Conservation (phyloP, 2,113 vertebrate genomes). For the Mystacornis crossleyi region DNA sequence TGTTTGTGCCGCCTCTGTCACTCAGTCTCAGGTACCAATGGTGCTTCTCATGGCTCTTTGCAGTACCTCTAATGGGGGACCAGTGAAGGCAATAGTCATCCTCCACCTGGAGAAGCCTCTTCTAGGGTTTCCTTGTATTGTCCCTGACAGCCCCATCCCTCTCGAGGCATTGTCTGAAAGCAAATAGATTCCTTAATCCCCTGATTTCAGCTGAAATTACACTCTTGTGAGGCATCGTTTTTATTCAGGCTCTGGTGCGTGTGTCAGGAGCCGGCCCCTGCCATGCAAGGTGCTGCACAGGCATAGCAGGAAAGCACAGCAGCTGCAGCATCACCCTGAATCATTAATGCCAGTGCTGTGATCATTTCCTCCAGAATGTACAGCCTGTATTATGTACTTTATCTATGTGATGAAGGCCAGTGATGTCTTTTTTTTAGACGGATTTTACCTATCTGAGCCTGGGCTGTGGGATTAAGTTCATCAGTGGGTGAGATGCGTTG, state of each 20-base stretch:
- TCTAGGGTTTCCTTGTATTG: not conserved
- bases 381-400: not conserved
- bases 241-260: not conserved
- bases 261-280: fast-evolving
- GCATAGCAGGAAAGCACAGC: not conserved
- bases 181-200: not conserved
- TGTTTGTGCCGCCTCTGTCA: not conserved
- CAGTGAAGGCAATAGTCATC: not conserved
- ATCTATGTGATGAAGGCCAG: fast-evolving
- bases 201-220: not conserved
- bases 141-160: not conserved
- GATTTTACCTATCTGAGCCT: not conserved
- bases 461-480: not conserved
- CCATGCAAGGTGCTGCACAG: not conserved
- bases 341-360: fast-evolving
- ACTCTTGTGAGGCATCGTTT: not conserved
- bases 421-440: not conserved
- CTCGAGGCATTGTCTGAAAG: fast-evolving
- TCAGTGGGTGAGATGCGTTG: not conserved
- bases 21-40: fast-evolving
- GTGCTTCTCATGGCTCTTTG: not conserved
- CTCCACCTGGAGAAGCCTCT: not conserved
- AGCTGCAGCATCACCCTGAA: not conserved
- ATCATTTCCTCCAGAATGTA: not conserved
- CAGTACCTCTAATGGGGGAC: not conserved